Evolutionary conservation across 2,113 vertebrate genomes (phyloP).

Genomic region (Pachycephala philippinensis): DNA sequence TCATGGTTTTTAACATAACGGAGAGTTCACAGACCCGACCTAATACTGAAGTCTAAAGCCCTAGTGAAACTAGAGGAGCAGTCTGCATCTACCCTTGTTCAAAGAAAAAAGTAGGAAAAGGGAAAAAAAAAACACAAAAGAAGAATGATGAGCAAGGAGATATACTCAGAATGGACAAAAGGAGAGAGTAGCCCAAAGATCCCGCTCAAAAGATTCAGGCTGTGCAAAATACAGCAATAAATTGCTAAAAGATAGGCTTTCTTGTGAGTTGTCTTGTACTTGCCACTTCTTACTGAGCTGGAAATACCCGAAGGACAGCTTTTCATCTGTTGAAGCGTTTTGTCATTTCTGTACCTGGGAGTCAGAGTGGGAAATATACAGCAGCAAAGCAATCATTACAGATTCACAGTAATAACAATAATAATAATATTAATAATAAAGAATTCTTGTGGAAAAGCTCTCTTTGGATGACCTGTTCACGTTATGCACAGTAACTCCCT

Average conservation of each 20-base stretch:
- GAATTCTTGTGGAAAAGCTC: background rate
- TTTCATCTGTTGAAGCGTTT: background rate
- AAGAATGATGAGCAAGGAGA: background rate
- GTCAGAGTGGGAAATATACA: background rate
- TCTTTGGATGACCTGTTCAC: background rate
- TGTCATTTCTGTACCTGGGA: background rate
- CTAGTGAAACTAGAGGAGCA: background rate
- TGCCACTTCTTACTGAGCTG: background rate
- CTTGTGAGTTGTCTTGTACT: background rate
- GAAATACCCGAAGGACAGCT: constrained; percentile 10
- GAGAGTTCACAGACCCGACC: background rate
- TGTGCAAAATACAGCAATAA: background rate
- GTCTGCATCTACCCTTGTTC: background rate
- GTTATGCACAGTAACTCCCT: background rate
- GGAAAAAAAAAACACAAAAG: background rate
- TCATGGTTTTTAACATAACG: background rate
- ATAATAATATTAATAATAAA: background rate
- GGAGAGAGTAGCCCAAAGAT: background rate
- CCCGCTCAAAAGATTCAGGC: background rate
- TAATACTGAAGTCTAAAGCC: background rate
- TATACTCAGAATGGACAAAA: background rate
- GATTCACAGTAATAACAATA: background rate
- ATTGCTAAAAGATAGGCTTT: constrained; percentile 9
- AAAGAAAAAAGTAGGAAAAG: background rate
- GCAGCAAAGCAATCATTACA: background rate